phyloP scores from a whole-genome alignment of 2,797 vertebrate genomes.

The Sciurus carolinensis region DNA sequence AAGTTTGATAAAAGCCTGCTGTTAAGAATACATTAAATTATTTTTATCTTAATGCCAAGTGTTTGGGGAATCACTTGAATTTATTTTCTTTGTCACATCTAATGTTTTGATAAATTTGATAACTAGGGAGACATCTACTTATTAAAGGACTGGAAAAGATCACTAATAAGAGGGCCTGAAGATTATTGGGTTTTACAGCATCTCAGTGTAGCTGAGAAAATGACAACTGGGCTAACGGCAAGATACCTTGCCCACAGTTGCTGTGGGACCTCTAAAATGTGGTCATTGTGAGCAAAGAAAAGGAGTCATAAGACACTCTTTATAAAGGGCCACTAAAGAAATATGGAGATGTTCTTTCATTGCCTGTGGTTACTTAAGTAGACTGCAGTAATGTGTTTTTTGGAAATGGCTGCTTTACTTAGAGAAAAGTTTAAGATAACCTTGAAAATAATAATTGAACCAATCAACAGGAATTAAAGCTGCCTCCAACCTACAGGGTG shows the following conservation, averaged over 20 bases:
- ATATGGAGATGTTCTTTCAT: not conserved
- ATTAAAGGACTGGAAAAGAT: not conserved
- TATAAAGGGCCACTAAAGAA: conserved; percentile 41
- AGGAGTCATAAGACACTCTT: conserved; percentile 8
- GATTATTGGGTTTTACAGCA: not conserved
- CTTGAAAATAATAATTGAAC: conserved; percentile 61
- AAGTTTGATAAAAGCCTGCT: conserved; percentile 53
- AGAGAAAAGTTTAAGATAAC: not conserved
- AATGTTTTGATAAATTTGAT: conserved; percentile 56
- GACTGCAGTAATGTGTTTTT: not conserved
- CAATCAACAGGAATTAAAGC: not conserved
- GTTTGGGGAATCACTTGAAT: conserved; percentile 41
- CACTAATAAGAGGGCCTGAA: not conserved
- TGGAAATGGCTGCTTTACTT: conserved; percentile 40
- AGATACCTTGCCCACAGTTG: not conserved
- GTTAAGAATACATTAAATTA: conserved; percentile 52
- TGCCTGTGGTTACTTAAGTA: not conserved
- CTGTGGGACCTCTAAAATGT: not conserved
- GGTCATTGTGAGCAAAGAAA: not conserved
- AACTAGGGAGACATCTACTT: conserved; percentile 4
- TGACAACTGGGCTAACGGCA: not conserved
- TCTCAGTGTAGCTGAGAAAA: not conserved
- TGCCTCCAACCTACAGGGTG: not conserved
- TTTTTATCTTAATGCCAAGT: conserved; percentile 39
- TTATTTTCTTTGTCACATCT: conserved; percentile 51